Evolutionary conservation across 2,888 invertebrate genomes (phyloP).

Genomic region (Agrochola macilenta): DNA sequence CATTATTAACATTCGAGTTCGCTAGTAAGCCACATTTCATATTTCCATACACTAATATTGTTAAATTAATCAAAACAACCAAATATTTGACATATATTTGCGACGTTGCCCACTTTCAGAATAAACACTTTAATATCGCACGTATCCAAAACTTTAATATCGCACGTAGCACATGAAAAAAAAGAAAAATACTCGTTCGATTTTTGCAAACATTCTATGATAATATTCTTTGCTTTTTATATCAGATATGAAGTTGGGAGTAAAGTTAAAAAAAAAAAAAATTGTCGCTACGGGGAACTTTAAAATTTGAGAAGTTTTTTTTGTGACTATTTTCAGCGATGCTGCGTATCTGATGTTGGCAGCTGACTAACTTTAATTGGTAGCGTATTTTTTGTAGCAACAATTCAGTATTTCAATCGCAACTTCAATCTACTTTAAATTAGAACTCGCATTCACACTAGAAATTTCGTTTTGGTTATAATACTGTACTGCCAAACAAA

Average conservation of each 20-base stretch:
- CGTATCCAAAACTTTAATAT: no score
- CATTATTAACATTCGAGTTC: no score
- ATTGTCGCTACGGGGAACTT: neutral
- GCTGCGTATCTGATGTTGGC: neutral
- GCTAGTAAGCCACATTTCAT: no score
- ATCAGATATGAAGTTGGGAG: neutral
- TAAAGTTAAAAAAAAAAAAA: neutral
- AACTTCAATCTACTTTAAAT: neutral
- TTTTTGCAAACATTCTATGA: no score
- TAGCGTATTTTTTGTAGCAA: neutral
- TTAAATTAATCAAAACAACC: no score
- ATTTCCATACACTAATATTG: no score
- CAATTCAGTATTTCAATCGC: neutral
- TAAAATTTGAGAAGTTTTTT: neutral
- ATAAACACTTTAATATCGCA: no score
- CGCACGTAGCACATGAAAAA: no score
- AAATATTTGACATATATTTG: no score
- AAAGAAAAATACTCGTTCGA: no score
- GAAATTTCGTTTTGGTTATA: neutral
- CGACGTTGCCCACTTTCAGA: no score
- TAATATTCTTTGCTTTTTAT: neutral
- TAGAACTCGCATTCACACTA: neutral
- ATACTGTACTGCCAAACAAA: no score
- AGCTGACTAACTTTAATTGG: constrained; percentile 3
- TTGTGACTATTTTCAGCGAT: neutral